phyloP scores from a whole-genome alignment of 2,797 vertebrate species.

The Ciconia nigra region DNA sequence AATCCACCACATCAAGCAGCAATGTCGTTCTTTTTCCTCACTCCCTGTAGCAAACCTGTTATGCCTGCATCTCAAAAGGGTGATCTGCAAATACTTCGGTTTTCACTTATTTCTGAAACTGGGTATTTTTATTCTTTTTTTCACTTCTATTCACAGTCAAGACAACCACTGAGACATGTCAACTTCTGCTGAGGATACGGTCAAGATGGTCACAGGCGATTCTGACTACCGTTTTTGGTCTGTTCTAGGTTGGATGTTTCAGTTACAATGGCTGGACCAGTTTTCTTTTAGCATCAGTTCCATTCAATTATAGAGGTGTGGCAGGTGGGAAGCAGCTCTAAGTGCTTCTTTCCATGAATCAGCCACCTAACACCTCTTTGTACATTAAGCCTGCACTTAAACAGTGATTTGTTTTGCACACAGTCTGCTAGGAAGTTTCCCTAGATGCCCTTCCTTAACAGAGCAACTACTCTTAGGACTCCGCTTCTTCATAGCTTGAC shows the following conservation, averaged over 20 bases:
- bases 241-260: background rate
- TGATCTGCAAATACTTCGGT: background rate
- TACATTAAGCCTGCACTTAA: background rate
- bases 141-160: background rate
- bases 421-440: background rate
- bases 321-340: background rate
- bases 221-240: background rate
- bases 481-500: background rate
- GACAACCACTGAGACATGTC: background rate
- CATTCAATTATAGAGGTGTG: background rate
- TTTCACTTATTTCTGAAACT: background rate
- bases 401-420: background rate
- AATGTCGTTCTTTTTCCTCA: background rate
- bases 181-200: background rate
- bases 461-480: background rate
- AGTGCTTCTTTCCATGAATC: background rate
- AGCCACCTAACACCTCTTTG: background rate
- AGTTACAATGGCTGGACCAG: background rate
- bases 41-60: background rate
- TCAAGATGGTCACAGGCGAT: background rate
- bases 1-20: conserved; percentile 35
- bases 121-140: background rate
- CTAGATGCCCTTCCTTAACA: background rate
- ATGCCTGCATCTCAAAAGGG: background rate
- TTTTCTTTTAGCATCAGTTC: background rate